Evolutionary conservation across 2,888 invertebrate species (phyloP).

Genomic region (Pediacus dermestoides): DNA sequence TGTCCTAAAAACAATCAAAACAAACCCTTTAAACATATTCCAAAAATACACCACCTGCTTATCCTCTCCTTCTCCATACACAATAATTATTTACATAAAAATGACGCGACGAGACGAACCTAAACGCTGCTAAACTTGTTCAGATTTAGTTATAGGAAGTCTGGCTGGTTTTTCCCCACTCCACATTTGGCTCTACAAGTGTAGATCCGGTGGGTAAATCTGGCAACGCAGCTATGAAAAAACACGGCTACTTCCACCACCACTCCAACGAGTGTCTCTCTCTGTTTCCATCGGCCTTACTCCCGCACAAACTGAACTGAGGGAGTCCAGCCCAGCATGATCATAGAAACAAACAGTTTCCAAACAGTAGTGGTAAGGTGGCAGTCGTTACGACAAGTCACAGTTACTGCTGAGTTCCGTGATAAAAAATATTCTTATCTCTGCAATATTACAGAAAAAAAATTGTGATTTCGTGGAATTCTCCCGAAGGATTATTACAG

Average conservation of each 20-base stretch:
- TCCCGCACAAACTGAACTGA: conserved; percentile 39
- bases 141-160: conserved; percentile 47
- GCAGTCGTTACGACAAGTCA: conserved; percentile 43
- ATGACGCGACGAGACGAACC: no score
- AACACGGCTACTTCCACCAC: conserved; percentile 3
- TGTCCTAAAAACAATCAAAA: no score
- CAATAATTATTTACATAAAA: no score
- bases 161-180: conserved; percentile 33
- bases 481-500: no score
- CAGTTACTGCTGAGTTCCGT: conserved; percentile 45
- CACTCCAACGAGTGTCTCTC: conserved; percentile 32
- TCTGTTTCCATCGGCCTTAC: conserved; percentile 34
- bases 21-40: no score
- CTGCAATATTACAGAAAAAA: no score
- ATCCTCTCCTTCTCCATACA: no score
- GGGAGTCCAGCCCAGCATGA: conserved; percentile 17
- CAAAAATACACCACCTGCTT: no score
- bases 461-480: no score
- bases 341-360: conserved; percentile 37
- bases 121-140: conserved; percentile 21
- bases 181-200: conserved; percentile 39
- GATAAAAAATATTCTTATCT: no score
- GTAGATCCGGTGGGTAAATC: conserved; percentile 46
- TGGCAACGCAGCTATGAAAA: conserved; percentile 28
- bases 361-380: conserved; percentile 50